phyloP scores from a whole-genome alignment of 2,888 invertebrate species.

The Phorcus lineatus region DNA sequence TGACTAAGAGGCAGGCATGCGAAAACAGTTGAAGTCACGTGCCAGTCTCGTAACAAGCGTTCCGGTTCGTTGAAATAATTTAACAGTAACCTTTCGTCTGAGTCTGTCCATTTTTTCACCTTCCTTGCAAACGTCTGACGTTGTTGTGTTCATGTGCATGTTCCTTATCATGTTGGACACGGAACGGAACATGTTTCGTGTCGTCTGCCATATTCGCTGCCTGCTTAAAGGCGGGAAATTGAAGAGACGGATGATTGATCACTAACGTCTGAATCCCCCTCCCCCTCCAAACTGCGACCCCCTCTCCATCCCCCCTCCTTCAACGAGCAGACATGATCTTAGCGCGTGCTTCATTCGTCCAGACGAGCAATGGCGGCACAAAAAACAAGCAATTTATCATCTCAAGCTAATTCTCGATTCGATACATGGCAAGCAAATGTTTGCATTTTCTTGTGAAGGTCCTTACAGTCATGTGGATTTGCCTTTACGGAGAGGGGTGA shows the following conservation, averaged over 20 bases:
- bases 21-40: conserved; percentile 15
- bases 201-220: background rate
- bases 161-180: background rate
- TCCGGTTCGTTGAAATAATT: background rate
- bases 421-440: conserved; percentile 8
- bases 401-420: background rate
- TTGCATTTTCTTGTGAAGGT: conserved; percentile 2
- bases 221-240: conserved; percentile 3
- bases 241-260: conserved; percentile 6
- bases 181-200: conserved; percentile 11
- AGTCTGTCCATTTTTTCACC: background rate
- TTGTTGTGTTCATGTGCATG: background rate
- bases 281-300: background rate
- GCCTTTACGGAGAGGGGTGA: too few species aligned
- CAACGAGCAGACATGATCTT: background rate
- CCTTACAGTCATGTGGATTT: background rate
- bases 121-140: background rate
- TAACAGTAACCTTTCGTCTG: background rate
- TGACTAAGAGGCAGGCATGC: background rate
- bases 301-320: background rate
- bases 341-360: conserved; percentile 12
- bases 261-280: background rate
- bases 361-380: conserved; percentile 6
- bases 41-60: conserved; percentile 9
- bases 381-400: conserved; percentile 19